A percentile compares a stretch with the other conserved stretches of the same genome.
Conservation (phyloP, 2,888 invertebrate species). For the Microplitis deprimator region DNA sequence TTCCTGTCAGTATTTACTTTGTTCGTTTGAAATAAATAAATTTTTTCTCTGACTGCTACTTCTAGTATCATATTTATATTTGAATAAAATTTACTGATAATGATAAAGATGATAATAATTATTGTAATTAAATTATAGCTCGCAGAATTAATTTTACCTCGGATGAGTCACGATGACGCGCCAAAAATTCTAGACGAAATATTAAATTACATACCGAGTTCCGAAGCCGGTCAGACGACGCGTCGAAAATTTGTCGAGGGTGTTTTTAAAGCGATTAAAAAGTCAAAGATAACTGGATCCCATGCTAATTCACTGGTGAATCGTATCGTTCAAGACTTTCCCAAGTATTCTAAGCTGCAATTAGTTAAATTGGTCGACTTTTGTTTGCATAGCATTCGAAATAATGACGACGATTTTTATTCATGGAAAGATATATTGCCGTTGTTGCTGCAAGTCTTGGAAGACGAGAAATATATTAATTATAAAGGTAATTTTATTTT, state of each 20-base stretch:
- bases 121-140: slow-evolving; percentile 56
- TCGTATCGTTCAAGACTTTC: slow-evolving; percentile 72
- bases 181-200: slow-evolving; percentile 61
- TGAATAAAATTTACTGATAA: neutral
- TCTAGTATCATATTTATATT: too few species aligned
- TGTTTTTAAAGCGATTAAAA: slow-evolving; percentile 69
- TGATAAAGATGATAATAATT: neutral
- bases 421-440: slow-evolving; percentile 82
- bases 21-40: too few species aligned
- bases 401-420: slow-evolving; percentile 72
- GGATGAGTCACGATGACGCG: slow-evolving; percentile 59
- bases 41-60: too few species aligned
- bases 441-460: slow-evolving; percentile 75
- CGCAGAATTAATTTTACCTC: slow-evolving; percentile 55
- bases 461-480: slow-evolving; percentile 73
- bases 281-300: slow-evolving; percentile 66
- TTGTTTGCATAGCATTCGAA: slow-evolving; percentile 74
- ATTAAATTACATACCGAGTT: slow-evolving; percentile 59
- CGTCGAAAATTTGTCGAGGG: slow-evolving; percentile 62
- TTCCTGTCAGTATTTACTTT: too few species aligned
- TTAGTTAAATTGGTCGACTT: slow-evolving; percentile 74
- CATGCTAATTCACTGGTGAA: slow-evolving; percentile 73
- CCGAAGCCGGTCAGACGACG: slow-evolving; percentile 58
- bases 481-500: slow-evolving; percentile 71
- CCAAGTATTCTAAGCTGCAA: slow-evolving; percentile 73